Evolutionary conservation across 2,888 invertebrate species (phyloP), one percentile per base, ranked within the genome.

Genomic region (Maniola hyperantus): DNA sequence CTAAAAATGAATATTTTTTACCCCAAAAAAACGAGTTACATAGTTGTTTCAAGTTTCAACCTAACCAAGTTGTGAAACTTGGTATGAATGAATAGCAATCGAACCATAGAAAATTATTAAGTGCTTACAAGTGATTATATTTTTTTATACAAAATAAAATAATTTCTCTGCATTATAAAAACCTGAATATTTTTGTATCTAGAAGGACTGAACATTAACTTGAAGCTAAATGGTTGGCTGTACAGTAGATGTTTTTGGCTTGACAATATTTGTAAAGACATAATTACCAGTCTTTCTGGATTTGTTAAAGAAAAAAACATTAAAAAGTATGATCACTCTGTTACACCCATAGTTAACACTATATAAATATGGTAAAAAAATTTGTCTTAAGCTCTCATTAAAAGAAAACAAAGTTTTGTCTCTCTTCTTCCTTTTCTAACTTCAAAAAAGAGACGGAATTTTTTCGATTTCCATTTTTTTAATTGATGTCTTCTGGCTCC

Each of bases 191-290:
- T 34, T n/a, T 44, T 44, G 70, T 58, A 70, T 79, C 79, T 79
- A 78, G 78, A 78, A 78, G 79, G 79, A 78, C 74, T 73, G 67
- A 64, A 33, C 65, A 53, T 63, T 80, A 76, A 79, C 64, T 74
- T 76, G 79, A 78, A 81, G 82, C 83, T 89, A 84, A 81, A 76
- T 84, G 82, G 85, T 84, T 88, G 86, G 85, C 87, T 89, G 88
- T 88, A 88, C 81, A 86, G 88, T 90, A 89, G 87, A 81, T 85
- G 83, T 87, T 83, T 85, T 83, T 83, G 78, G 88, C 89, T 90
- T 89, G 83, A 82, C 77, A 67, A 75, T 81, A 77, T 80, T 79
- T 85, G 84, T 88, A 84, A 86, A 83, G 83, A 82, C 53, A 18
- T 69, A 50, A 48, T 59, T 51, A 57, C 42, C 65, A 64, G 72